Evolutionary conservation across 2,113 vertebrate species (phyloP).

Genomic region (Corythoichthys intestinalis): DNA sequence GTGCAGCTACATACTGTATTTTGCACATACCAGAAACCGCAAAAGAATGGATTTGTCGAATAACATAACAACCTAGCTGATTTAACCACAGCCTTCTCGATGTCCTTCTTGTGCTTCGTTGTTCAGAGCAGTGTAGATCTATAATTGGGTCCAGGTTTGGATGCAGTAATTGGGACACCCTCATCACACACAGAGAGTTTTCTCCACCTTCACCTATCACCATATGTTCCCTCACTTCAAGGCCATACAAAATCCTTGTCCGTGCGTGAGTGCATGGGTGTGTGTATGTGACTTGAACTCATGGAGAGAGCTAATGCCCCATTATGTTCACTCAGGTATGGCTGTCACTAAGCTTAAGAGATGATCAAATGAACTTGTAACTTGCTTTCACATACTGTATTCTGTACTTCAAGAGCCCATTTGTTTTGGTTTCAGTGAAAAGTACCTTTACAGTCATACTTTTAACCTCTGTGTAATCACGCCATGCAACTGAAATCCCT

Average conservation of each 20-base stretch:
- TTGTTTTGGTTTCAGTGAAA: constrained; percentile 6
- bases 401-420: constrained; percentile 10
- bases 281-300: constrained; percentile 29
- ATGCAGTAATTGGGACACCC: constrained; percentile 23
- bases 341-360: constrained; percentile 13
- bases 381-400: not conserved
- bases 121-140: constrained; percentile 41
- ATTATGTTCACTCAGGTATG: constrained; percentile 22
- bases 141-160: constrained; percentile 55
- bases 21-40: not conserved
- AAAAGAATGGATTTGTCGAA: not conserved
- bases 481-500: not conserved
- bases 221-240: constrained; percentile 20
- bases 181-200: constrained; percentile 7
- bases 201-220: constrained; percentile 34
- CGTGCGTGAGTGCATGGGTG: no score
- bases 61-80: constrained; percentile 8
- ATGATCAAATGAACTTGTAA: constrained; percentile 24
- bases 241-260: constrained; percentile 8
- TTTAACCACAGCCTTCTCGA: constrained; percentile 31
- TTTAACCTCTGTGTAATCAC: not conserved
- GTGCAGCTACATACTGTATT: not conserved
- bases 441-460: not conserved
- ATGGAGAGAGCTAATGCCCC: constrained; percentile 23
- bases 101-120: constrained; percentile 30